Percentiles rank a stretch among this genome's conserved stretches.
Conservation (phyloP, 2,797 vertebrate genomes). For the Pyrocephalus nanus region DNA sequence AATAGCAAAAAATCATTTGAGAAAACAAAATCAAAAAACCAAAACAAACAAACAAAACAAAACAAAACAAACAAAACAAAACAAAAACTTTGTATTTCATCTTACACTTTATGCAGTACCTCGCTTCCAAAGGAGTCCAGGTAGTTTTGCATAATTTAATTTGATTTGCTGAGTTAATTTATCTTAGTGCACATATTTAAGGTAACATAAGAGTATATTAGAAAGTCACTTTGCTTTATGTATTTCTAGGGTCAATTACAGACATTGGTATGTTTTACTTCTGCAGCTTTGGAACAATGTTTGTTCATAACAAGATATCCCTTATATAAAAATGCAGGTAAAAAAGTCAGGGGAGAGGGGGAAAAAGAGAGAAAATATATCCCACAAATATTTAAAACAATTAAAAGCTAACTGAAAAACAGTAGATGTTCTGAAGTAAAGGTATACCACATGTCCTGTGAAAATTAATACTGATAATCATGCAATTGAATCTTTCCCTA, state of each 20-base stretch:
- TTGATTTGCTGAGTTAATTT: neutral
- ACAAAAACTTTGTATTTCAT: neutral
- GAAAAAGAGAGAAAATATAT: neutral
- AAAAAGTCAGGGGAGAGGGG: fast-evolving
- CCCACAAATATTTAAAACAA: neutral
- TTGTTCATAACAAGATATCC: neutral
- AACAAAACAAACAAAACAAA: neutral
- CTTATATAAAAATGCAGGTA: neutral
- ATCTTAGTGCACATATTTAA: neutral
- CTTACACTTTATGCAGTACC: neutral
- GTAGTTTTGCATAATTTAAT: neutral
- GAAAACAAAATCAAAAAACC: neutral
- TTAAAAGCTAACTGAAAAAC: neutral
- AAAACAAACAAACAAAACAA: no score
- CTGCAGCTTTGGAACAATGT: neutral
- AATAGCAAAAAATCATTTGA: neutral
- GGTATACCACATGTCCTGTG: neutral
- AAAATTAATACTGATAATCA: neutral
- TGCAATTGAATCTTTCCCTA: neutral
- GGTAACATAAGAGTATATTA: neutral
- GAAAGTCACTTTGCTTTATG: neutral
- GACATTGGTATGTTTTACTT: neutral
- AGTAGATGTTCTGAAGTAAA: neutral
- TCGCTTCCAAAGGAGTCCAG: neutral
- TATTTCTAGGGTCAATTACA: neutral